Conservation (phyloP, 2,797 vertebrate genomes). For the Neostethus bicornis region DNA sequence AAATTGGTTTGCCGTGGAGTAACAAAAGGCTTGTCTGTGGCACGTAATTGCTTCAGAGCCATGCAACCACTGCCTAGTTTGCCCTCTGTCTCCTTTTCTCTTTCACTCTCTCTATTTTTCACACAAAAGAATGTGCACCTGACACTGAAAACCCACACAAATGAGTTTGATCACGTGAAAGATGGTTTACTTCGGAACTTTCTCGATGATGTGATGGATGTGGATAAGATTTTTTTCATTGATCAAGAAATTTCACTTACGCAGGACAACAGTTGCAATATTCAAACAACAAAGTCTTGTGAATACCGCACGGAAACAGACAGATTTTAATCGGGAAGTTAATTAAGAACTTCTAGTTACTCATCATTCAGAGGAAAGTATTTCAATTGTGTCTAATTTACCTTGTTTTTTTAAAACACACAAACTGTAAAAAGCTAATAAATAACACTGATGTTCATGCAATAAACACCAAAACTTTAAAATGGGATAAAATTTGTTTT, state of each 20-base stretch:
- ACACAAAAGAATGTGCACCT: slow-evolving; percentile 16
- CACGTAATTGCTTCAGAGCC: slow-evolving; percentile 59
- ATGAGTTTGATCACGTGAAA: slow-evolving; percentile 53
- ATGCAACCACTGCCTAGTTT: slow-evolving; percentile 34
- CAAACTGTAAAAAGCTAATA: slow-evolving; percentile 16
- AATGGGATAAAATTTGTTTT: too few relatives aligned
- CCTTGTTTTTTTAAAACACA: slow-evolving; percentile 32
- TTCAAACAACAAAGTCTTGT: slow-evolving; percentile 36
- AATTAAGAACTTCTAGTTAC: slow-evolving; percentile 43
- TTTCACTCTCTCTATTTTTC: slow-evolving; percentile 15
- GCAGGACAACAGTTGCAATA: slow-evolving; percentile 46
- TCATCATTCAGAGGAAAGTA: slow-evolving; percentile 34
- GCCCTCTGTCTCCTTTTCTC: slow-evolving; percentile 4
- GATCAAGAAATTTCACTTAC: slow-evolving; percentile 23
- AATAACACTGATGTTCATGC: too few relatives aligned
- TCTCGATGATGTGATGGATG: slow-evolving; percentile 44
- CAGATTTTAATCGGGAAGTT: slow-evolving; percentile 48
- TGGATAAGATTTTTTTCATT: slow-evolving; percentile 36
- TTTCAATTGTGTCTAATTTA: slow-evolving; percentile 28
- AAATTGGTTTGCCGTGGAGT: slow-evolving; percentile 73
- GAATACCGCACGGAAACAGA: slow-evolving; percentile 28
- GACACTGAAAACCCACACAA: slow-evolving; percentile 22
- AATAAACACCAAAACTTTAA: too few relatives aligned
- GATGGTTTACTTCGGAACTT: slow-evolving; percentile 50
- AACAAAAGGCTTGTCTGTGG: slow-evolving; percentile 65